Percentiles rank a stretch among this genome's conserved stretches.
Conservation (phyloP, 2,113 vertebrate species). For the Erinaceus europaeus region DNA sequence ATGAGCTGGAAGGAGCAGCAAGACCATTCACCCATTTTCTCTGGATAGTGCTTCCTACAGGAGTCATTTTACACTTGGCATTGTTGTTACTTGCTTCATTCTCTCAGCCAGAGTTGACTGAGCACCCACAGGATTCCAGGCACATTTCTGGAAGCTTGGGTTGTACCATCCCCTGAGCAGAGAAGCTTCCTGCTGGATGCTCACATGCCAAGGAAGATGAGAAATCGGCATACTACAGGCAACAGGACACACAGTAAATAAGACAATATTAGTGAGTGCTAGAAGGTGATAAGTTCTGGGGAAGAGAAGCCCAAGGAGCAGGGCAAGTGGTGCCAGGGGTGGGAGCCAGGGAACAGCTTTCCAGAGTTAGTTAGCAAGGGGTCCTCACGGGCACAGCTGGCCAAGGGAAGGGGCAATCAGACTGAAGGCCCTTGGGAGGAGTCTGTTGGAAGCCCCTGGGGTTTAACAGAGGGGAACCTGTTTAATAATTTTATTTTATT, state of each 20-base stretch:
- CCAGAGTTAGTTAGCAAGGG: background rate
- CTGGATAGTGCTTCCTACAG: background rate
- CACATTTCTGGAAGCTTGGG: background rate
- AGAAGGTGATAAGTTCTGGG: background rate
- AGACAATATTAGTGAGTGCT: background rate
- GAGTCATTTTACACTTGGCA: background rate
- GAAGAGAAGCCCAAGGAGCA: background rate
- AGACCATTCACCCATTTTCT: too few species aligned
- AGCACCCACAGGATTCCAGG: background rate
- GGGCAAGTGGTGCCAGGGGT: background rate
- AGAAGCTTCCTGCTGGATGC: background rate
- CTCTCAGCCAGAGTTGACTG: background rate
- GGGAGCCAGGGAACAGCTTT: background rate
- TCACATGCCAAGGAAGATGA: background rate
- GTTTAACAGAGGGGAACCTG: background rate
- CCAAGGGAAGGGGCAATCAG: background rate
- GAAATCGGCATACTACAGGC: background rate
- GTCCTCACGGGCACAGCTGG: background rate
- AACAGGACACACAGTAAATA: too few species aligned
- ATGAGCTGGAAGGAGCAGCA: background rate
- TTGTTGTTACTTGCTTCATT: conserved; percentile 30
- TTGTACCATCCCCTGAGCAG: background rate
- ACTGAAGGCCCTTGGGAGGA: background rate
- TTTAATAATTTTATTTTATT: too few species aligned
- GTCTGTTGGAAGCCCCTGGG: background rate